Evolutionary conservation across 37 sponge, comb jelly and placozoan species (phyloP), one percentile per base, ranked within the genome.

Genomic region (Aplysina aerophoba): DNA sequence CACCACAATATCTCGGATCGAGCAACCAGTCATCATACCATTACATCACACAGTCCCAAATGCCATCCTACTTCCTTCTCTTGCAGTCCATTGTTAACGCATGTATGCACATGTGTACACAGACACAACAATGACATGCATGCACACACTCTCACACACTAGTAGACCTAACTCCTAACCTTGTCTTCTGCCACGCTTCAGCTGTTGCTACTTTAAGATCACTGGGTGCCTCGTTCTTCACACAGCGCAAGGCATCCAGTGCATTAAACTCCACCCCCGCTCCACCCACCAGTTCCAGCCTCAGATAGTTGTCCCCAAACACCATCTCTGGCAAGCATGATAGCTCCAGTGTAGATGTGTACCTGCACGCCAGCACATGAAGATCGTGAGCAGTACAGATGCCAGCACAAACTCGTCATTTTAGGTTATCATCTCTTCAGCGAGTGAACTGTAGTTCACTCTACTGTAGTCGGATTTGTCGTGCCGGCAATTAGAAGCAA

Each of bases 281-380:
- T 0, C 93, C 93, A 63, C 72, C 17, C 34, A 39, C 44, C 67
- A 96, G 98, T 59, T 75, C 79, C 19, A 98, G 31, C 25, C 55
- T 59, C 69, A 98, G 55, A 0, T 21, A 13, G 82, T 88, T 96
- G 39, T 88, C 84, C 0, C 90, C 92, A 81, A 98, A 98, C 38
- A 94, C 92, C 98, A 98, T 98, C 83, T 98, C 98, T 41, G 98
- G 98, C 0, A 98, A 80, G 5, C 57, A 55, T 20, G 93, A 90
- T 2, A 93, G 87, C 31, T 89, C 81, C 58, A 96, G 67, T 15
- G 12, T 20, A 14, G 59, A 41, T 0, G 54, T 22, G 59, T 77
- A 83, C 55, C 75, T 73, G 61, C n/a, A 22, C 63, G 63, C 63
- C 4, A 62, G 25, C n/a, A 27, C 63, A 57, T 25, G 11, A 14